Conservation (phyloP, 1,140 invertebrate species). For the Sitodiplosis mosellana region DNA sequence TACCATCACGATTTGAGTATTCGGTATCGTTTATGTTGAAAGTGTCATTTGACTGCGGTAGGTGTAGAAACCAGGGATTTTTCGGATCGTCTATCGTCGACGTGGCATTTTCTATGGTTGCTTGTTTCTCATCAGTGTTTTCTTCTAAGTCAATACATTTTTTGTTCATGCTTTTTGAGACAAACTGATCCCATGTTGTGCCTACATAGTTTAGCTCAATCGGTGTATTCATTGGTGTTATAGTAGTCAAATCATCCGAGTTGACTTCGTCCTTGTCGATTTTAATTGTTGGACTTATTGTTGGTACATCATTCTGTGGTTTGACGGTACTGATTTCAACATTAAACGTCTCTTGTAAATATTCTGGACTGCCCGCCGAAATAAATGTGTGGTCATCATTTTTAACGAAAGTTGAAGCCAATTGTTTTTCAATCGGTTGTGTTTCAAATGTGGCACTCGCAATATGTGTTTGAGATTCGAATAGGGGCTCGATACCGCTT, state of each 20-base stretch:
- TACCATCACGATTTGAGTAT: not conserved
- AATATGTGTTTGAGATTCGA: not conserved
- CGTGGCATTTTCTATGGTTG: not conserved
- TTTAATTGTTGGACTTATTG: not conserved
- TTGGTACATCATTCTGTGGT: not conserved
- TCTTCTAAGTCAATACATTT: not conserved
- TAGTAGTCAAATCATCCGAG: slow-evolving; percentile 3
- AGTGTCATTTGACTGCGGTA: not conserved
- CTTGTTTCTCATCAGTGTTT: not conserved
- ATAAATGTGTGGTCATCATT: not conserved
- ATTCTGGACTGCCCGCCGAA: no score
- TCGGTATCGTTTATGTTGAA: not conserved
- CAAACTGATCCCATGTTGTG: slow-evolving; percentile 3
- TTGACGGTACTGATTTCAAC: not conserved
- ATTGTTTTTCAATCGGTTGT: not conserved
- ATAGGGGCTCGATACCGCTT: no score
- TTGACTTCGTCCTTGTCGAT: slow-evolving; percentile 1
- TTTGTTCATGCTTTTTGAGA: slow-evolving; percentile 1
- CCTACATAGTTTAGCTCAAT: slow-evolving; percentile 3
- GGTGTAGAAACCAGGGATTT: slow-evolving; percentile 4
- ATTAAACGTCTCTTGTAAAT: not conserved
- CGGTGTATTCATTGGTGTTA: slow-evolving; percentile 6
- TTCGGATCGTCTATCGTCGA: not conserved
- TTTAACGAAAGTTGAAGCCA: not conserved
- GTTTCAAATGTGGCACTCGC: not conserved